Base-by-base conservation (phyloP, 2,888 invertebrate genomes). In the Ormyrus rosae region DNA sequence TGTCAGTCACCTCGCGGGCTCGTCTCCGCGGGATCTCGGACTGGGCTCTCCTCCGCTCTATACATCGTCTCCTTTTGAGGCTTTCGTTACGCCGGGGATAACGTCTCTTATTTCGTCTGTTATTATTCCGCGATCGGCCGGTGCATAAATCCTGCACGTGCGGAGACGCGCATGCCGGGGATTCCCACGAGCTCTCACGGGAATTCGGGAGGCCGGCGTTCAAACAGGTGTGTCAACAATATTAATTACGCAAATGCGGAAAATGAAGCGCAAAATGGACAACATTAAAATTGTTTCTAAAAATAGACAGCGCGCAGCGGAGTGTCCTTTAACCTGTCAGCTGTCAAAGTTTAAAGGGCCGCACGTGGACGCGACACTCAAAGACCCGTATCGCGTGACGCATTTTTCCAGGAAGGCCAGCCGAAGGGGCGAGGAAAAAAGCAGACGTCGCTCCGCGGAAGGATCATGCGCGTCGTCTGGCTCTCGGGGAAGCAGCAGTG, bases 1-100 rank as follows among this genome's bases (percentile, higher is more conserved):
- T 90, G 90, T 90, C 90, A 90, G 89, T 90, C 90, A 90, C 90
- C 90, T 87, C 87, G n/a, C 19, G 11, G 11, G 51, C 67, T 13
- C 51, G 63, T 8, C 19, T 34, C 34, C 45, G 48, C 8, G n/a
- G 3, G 6, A n/a, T 51, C 56, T 51, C 19, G 65, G 0, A 51
- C 46, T 50, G 6, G 34, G 19, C 8, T 19, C 7, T 9, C 70
- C 11, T 7, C 10, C 11, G 51, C 10, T 4, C 0, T 8, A 9
- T 19, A 19, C 51, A 19, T 8, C 51, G 6, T 7, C 9, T 9
- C 0, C 5, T 2, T 5, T 34, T 45, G 11, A 68, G 51, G 11
- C 45, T n/a, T 45, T 9, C 45, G 34, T 19, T 19, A 19, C 19
- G 19, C 19, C 19, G 19, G 19, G 19, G 19, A 19, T 19, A 19